These are phyloP conservation scores for Peromyscus eremicus DNA, from an alignment of 2,797 vertebrate species.

Conservation along the genomic window DNA sequence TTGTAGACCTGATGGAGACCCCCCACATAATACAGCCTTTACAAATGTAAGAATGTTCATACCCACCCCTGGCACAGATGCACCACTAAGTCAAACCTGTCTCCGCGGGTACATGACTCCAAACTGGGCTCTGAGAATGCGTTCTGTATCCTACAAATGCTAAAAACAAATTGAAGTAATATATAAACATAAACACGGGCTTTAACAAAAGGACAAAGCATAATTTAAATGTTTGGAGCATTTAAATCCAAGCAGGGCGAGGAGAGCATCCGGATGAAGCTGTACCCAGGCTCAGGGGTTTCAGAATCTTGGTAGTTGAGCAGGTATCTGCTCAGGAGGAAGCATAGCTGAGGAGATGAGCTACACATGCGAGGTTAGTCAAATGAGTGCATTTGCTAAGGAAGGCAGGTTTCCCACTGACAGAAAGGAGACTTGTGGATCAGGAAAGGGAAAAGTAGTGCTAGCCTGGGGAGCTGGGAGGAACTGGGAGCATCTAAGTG, in stretches of 20 bases:
- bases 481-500: not conserved
- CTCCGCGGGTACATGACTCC: not conserved
- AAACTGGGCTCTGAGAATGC: not conserved
- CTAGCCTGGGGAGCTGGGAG: not conserved
- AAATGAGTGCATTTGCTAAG: not conserved
- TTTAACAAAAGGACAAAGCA: not conserved
- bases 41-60: not conserved
- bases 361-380: not conserved
- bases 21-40: too few relatives aligned
- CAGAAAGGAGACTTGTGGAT: not conserved
- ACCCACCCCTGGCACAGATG: not conserved
- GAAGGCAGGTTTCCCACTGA: not conserved
- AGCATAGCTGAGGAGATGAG: not conserved
- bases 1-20: not conserved
- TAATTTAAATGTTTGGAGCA: not conserved
- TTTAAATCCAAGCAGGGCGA: not conserved
- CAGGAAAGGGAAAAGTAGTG: not conserved
- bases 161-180: not conserved
- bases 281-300: not conserved
- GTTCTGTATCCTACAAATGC: not conserved
- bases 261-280: not conserved
- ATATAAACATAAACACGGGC: not conserved
- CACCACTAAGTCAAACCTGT: not conserved
- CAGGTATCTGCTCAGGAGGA: not conserved
- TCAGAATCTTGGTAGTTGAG: not conserved